Evolutionary conservation across 37 sponge, comb jelly and placozoan genomes (phyloP).

Genomic region (Axinella damicornis): DNA sequence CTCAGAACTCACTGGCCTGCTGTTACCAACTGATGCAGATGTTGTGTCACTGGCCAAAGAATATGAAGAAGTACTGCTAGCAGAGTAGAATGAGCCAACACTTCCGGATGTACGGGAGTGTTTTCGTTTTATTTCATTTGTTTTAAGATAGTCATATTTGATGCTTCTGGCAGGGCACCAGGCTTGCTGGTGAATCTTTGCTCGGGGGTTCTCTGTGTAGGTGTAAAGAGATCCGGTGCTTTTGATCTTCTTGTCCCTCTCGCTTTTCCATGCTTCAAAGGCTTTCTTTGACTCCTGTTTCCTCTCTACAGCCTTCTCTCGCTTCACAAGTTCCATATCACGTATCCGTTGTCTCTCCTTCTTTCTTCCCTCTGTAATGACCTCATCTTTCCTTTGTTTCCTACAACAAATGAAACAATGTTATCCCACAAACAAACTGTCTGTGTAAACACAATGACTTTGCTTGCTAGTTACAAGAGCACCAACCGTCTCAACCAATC

Average conservation of each 20-base stretch:
- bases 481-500: too few species aligned
- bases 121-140: neutral
- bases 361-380: conserved; percentile 14
- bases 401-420: neutral
- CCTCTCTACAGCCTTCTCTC: conserved; percentile 6
- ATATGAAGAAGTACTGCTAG: neutral
- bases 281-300: conserved; percentile 25
- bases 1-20: neutral
- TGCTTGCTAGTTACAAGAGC: too few species aligned
- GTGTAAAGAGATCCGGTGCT: conserved; percentile 6
- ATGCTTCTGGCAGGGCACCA: conserved; percentile 81
- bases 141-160: conserved; percentile 37
- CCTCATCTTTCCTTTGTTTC: conserved; percentile 33
- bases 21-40: neutral
- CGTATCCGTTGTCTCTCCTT: conserved; percentile 2
- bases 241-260: conserved; percentile 33
- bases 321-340: neutral
- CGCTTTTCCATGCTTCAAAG: conserved; percentile 57
- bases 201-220: neutral
- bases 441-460: too few species aligned
- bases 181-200: conserved; percentile 35
- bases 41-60: neutral
- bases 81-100: neutral
- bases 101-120: neutral
- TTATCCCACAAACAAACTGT: too few species aligned